These are phyloP conservation scores for Crotalus tigris DNA, from an alignment of 2,113 vertebrate genomes.

Conservation along the genomic window DNA sequence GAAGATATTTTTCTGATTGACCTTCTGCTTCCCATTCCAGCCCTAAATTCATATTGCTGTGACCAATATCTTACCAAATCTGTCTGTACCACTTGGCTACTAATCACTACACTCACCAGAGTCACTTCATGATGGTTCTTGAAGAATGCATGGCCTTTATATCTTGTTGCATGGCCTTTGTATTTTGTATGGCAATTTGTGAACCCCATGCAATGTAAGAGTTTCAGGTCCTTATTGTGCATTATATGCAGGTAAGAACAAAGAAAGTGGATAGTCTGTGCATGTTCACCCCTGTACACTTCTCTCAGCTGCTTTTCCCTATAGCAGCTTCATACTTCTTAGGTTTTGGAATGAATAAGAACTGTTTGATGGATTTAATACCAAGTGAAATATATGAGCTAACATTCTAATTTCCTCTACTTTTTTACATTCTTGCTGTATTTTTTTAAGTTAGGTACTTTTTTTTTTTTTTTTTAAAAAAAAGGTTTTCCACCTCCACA, in stretches of 20 bases:
- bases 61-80: not conserved
- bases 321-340: not conserved
- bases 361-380: not conserved
- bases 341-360: not conserved
- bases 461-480: not conserved
- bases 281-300: not conserved
- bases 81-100: not conserved
- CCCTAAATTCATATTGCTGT: not conserved
- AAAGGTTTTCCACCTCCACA: not conserved
- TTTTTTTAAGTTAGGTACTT: constrained; percentile 13
- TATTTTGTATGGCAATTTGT: not conserved
- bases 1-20: not conserved
- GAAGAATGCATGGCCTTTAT: not conserved
- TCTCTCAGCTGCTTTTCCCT: not conserved
- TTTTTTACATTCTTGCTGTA: not conserved
- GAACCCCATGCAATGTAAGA: not conserved
- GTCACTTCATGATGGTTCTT: not conserved
- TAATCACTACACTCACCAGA: not conserved
- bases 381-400: not conserved
- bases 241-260: not conserved
- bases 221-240: not conserved
- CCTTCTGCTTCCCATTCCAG: not conserved
- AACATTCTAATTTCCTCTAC: not conserved
- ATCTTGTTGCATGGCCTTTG: not conserved
- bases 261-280: not conserved